Evolutionary conservation across 2,113 vertebrate genomes (phyloP).

Genomic region (Scytalopus superciliaris): DNA sequence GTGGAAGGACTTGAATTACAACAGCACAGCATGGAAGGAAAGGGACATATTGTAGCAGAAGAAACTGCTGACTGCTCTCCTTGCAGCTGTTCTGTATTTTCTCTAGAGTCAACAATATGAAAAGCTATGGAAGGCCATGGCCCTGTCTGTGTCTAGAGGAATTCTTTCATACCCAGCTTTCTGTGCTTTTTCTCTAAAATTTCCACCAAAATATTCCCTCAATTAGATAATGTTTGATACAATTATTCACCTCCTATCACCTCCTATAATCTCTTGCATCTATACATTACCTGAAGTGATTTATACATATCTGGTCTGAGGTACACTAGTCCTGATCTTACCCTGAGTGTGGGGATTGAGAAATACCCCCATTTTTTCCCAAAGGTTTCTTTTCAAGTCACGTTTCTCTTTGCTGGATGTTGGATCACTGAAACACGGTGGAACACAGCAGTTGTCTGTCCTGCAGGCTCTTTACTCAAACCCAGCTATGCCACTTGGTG

Average conservation of each 20-base stretch:
- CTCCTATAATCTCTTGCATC: rapidly evolving
- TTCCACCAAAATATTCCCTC: background rate
- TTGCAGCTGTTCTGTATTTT: background rate
- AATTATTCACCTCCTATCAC: background rate
- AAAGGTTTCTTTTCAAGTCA: background rate
- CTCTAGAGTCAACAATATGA: background rate
- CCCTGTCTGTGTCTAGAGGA: background rate
- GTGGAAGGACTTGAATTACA: background rate
- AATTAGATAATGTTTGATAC: background rate
- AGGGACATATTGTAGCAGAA: background rate
- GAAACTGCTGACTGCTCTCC: background rate
- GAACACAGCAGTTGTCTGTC: background rate
- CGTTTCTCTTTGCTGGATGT: background rate
- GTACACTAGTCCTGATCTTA: background rate
- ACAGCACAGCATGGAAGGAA: background rate
- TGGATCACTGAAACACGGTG: background rate
- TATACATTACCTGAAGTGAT: background rate
- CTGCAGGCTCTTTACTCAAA: background rate
- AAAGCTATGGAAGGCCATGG: background rate
- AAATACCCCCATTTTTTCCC: background rate
- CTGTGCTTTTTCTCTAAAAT: background rate
- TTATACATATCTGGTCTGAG: background rate
- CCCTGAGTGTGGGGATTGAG: background rate
- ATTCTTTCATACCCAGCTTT: background rate
- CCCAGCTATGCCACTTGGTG: background rate